Conservation (phyloP, 1,140 invertebrate species). For the Cherax quadricarinatus region DNA sequence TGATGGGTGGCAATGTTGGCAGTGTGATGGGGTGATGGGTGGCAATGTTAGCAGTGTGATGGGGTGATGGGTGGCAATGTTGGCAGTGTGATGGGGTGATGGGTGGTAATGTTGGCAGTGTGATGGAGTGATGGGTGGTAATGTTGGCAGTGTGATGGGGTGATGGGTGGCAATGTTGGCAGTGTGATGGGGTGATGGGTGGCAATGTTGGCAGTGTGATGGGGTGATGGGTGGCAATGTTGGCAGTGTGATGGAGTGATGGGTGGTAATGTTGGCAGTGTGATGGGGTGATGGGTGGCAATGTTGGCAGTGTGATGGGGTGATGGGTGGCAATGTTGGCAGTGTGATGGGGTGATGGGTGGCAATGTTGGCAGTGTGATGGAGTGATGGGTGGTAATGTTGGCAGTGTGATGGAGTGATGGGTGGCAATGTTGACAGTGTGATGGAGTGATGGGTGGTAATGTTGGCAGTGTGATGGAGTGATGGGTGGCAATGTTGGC, state of each 20-base stretch:
- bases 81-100: not conserved
- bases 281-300: not conserved
- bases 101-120: not conserved
- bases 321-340: not conserved
- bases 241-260: not conserved
- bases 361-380: not conserved
- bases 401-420: not conserved
- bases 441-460: not conserved
- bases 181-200: not conserved
- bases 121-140: not conserved
- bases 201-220: not conserved
- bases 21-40: not conserved
- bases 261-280: not conserved
- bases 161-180: not conserved
- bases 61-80: not conserved
- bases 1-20: not conserved
- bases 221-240: not conserved
- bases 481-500: not conserved
- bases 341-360: not conserved
- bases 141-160: too few relatives aligned
- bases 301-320: too few relatives aligned
- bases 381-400: constrained; percentile 6
- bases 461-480: not conserved
- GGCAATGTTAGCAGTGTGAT: not conserved
- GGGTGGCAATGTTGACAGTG: not conserved